A percentile compares a stretch with the other conserved stretches of the same genome.
These are phyloP conservation scores for Drosophila lowei DNA, from an alignment of 1,140 invertebrate species.

Conservation along the genomic window DNA sequence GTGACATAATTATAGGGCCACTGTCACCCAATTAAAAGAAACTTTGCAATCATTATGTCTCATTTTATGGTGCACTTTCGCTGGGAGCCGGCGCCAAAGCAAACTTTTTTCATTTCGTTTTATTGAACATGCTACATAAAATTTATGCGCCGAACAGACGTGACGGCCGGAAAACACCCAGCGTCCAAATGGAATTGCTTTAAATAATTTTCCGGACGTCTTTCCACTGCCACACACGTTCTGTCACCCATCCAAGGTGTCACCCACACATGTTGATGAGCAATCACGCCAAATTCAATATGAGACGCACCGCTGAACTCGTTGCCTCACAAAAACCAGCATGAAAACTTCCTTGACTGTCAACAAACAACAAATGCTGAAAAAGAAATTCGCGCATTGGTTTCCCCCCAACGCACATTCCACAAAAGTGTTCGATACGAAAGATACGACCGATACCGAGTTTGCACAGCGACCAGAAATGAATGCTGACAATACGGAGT, in stretches of 20 bases:
- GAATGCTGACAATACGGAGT: no score
- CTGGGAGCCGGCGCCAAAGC: neutral
- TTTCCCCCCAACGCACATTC: no score
- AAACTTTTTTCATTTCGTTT: constrained; percentile 57
- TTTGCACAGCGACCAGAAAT: no score
- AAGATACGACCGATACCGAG: no score
- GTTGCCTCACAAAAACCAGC: constrained; percentile 66
- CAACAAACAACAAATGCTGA: constrained; percentile 79
- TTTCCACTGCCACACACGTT: constrained; percentile 26
- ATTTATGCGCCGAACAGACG: constrained; percentile 64
- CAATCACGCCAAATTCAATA: constrained; percentile 68
- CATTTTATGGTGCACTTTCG: constrained; percentile 46
- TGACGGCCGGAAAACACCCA: constrained; percentile 31
- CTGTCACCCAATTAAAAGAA: constrained; percentile 55
- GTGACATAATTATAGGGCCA: constrained; percentile 43
- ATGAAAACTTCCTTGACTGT: constrained; percentile 74
- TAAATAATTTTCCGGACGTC: constrained; percentile 38
- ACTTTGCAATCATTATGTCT: constrained; percentile 58
- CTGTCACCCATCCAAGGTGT: neutral
- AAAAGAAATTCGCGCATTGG: no score
- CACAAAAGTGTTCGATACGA: no score
- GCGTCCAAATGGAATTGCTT: constrained; percentile 37
- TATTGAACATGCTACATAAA: constrained; percentile 67
- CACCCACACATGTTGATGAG: constrained; percentile 23
- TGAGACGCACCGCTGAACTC: constrained; percentile 47